Conservation (phyloP, 2,797 vertebrate species). For the Trachurus trachurus region DNA sequence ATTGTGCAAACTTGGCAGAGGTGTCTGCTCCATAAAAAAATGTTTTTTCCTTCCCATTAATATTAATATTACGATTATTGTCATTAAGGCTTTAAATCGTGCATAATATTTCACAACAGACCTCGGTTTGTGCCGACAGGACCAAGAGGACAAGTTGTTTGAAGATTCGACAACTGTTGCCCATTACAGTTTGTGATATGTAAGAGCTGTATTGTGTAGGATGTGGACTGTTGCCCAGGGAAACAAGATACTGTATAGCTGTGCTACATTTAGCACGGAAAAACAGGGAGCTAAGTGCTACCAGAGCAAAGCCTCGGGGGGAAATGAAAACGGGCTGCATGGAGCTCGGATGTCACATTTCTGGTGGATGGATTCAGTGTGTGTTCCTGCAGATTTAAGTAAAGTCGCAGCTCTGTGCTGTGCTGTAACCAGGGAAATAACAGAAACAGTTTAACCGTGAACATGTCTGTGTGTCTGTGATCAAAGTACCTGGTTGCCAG, state of each 20-base stretch:
- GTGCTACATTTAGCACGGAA: conserved; percentile 56
- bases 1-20: conserved; percentile 14
- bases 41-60: conserved; percentile 1
- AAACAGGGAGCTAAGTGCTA: conserved; percentile 54
- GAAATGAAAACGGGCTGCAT: background rate
- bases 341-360: conserved; percentile 52
- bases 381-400: conserved; percentile 19
- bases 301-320: conserved; percentile 51
- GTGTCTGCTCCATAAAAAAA: background rate
- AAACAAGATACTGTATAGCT: conserved; percentile 55
- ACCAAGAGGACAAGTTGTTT: conserved; percentile 32
- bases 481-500: conserved; percentile 94
- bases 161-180: conserved; percentile 58
- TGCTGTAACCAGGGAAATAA: background rate
- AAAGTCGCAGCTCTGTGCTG: background rate
- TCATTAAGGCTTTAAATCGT: background rate
- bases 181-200: conserved; percentile 38
- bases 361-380: conserved; percentile 12
- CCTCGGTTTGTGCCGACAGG: conserved; percentile 1
- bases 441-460: background rate
- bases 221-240: conserved; percentile 38
- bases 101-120: conserved; percentile 8
- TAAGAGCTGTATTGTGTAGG: conserved; percentile 37
- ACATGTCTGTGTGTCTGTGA: conserved; percentile 3
- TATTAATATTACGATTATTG: background rate